These are phyloP conservation scores for Cyclargus thomasi DNA, from an alignment of 1,140 invertebrate genomes.

Conservation along the genomic window DNA sequence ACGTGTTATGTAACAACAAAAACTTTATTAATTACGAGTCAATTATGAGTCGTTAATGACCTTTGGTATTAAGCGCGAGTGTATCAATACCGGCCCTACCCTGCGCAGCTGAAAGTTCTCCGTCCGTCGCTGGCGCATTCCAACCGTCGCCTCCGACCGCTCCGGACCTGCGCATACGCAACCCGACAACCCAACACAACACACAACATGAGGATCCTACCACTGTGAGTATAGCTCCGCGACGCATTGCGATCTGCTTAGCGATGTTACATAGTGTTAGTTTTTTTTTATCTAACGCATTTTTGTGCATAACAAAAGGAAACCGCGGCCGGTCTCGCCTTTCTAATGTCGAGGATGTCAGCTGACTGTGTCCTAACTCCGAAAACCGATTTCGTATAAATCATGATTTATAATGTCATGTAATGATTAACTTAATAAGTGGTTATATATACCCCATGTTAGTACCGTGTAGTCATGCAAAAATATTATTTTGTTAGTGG, in stretches of 20 bases:
- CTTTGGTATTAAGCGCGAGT: not conserved
- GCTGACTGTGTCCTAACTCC: not conserved
- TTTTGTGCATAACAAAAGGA: conserved; percentile 12
- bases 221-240: conserved; percentile 45
- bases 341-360: conserved; percentile 44
- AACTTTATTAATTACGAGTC: no score
- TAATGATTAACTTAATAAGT: not conserved
- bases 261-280: conserved; percentile 27
- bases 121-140: conserved; percentile 34
- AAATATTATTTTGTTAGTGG: no score
- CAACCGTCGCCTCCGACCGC: conserved; percentile 58
- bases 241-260: conserved; percentile 28
- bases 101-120: not conserved
- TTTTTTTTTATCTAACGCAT: not conserved
- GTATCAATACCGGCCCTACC: not conserved
- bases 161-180: conserved; percentile 52
- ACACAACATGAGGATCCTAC: conserved; percentile 57
- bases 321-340: conserved; percentile 28
- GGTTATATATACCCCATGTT: no score
- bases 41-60: not conserved
- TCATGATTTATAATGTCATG: not conserved
- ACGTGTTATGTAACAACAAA: no score
- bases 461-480: no score
- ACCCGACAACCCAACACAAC: conserved; percentile 30
- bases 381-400: not conserved